A percentile compares a stretch with the other conserved stretches of the same genome.
phyloP scores from a whole-genome alignment of 1,140 invertebrate genomes.

The Glossosoma conforme region DNA sequence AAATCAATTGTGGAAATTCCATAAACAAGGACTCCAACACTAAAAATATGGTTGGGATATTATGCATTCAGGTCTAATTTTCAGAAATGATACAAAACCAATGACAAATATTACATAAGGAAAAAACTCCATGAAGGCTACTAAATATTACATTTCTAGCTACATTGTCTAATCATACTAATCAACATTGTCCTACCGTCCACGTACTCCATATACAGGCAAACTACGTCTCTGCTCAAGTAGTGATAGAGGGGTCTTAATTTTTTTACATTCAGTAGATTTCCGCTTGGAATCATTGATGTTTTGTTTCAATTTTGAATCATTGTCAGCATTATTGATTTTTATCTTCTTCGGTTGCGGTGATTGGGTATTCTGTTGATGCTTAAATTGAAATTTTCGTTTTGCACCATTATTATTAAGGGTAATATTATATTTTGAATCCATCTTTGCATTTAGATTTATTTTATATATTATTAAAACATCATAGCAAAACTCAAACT shows the following conservation, averaged over 20 bases:
- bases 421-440: slow-evolving; percentile 27
- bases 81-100: no score
- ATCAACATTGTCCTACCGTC: slow-evolving; percentile 11
- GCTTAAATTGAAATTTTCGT: slow-evolving; percentile 17
- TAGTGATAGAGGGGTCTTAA: slow-evolving; percentile 1
- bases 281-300: slow-evolving; percentile 5
- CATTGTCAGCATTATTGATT: slow-evolving; percentile 4
- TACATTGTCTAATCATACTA: no score
- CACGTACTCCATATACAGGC: slow-evolving; percentile 23
- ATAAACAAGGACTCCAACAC: no score
- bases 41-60: no score
- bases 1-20: no score
- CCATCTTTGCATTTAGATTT: slow-evolving; percentile 13
- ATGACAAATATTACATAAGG: no score
- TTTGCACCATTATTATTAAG: slow-evolving; percentile 18
- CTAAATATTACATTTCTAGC: no score
- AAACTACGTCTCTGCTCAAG: slow-evolving; percentile 24
- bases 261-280: not conserved
- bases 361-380: slow-evolving; percentile 5
- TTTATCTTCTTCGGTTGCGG: slow-evolving; percentile 19
- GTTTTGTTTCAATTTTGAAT: not conserved
- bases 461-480: not conserved
- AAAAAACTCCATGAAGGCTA: no score
- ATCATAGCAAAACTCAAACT: not conserved
- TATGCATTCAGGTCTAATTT: no score